These are phyloP conservation scores for Monochamus alternatus DNA, from an alignment of 2,888 invertebrate species.

Conservation along the genomic window DNA sequence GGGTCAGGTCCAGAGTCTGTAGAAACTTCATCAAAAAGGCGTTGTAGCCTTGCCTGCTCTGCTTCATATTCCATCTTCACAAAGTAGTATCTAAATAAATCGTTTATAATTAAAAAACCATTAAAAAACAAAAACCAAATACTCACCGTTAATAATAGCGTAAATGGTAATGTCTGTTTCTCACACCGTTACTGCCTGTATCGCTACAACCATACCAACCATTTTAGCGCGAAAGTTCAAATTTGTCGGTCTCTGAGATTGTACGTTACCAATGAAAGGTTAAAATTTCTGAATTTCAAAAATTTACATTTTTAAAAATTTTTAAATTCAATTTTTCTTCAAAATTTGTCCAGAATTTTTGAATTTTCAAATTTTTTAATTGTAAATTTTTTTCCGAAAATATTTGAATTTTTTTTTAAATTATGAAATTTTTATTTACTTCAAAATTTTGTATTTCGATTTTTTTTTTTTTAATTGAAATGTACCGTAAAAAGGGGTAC, in stretches of 20 bases:
- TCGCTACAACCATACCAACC: neutral
- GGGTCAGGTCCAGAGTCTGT: too few species aligned
- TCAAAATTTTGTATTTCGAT: too few species aligned
- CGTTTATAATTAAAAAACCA: neutral
- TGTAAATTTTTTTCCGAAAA: too few species aligned
- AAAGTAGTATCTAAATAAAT: neutral
- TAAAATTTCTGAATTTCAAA: too few species aligned
- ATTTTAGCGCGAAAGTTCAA: neutral
- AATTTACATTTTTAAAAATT: too few species aligned
- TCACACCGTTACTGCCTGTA: slow-evolving; percentile 7
- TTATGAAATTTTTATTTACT: too few species aligned
- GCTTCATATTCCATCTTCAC: neutral
- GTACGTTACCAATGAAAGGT: neutral
- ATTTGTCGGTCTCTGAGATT: neutral
- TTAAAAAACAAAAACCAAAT: neutral
- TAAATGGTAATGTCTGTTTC: neutral
- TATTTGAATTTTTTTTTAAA: too few species aligned
- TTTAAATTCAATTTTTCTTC: too few species aligned
- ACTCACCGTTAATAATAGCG: neutral
- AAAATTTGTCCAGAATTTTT: too few species aligned
- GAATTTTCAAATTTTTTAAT: too few species aligned
- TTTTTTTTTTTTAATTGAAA: too few species aligned
- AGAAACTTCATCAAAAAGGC: neutral
- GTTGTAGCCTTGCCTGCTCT: slow-evolving; percentile 5
- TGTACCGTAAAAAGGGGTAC: neutral